A percentile compares a stretch with the other conserved stretches of the same genome.
phyloP scores from a whole-genome alignment of 2,888 invertebrate species.

The Cabera pusaria region DNA sequence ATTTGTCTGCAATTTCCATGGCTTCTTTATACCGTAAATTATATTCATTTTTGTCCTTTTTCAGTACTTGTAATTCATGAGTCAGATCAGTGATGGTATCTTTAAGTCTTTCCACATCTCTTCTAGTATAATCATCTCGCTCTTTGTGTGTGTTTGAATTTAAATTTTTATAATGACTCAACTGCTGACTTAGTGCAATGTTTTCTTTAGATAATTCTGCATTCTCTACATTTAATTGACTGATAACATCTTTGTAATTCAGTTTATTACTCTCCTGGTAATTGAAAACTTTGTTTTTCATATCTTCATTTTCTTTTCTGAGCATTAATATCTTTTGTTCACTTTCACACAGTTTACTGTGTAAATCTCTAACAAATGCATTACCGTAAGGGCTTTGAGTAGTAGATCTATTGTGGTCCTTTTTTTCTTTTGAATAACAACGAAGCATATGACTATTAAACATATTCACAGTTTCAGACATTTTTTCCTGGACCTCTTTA shows the following conservation, averaged over 20 bases:
- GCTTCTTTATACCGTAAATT: conserved; percentile 64
- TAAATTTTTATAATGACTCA: conserved; percentile 62
- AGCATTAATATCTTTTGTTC: conserved; percentile 75
- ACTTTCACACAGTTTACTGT: conserved; percentile 71
- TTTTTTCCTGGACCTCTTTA: conserved; percentile 57
- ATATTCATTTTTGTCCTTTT: conserved; percentile 72
- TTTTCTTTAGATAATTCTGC: conserved; percentile 72
- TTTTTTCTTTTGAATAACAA: conserved; percentile 34
- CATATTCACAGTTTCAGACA: conserved; percentile 61
- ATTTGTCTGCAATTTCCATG: conserved; percentile 60
- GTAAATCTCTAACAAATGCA: conserved; percentile 65
- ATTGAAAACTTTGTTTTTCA: conserved; percentile 46
- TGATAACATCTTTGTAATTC: conserved; percentile 70
- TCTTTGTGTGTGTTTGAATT: conserved; percentile 46
- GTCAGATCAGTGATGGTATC: conserved; percentile 57
- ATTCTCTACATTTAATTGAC: conserved; percentile 72
- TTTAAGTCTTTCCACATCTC: conserved; percentile 56
- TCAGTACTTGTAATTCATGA: conserved; percentile 56
- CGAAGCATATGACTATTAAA: conserved; percentile 60
- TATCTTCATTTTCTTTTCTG: conserved; percentile 73
- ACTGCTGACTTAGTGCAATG: conserved; percentile 61
- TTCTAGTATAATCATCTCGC: conserved; percentile 48
- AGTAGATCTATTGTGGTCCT: conserved; percentile 41
- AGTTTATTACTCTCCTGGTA: conserved; percentile 54
- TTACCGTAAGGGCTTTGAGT: conserved; percentile 42